A percentile compares a stretch with the other conserved stretches of the same genome.
Conservation (phyloP, 92 coral and sea anemone genomes). For the Micromussa lordhowensis region DNA sequence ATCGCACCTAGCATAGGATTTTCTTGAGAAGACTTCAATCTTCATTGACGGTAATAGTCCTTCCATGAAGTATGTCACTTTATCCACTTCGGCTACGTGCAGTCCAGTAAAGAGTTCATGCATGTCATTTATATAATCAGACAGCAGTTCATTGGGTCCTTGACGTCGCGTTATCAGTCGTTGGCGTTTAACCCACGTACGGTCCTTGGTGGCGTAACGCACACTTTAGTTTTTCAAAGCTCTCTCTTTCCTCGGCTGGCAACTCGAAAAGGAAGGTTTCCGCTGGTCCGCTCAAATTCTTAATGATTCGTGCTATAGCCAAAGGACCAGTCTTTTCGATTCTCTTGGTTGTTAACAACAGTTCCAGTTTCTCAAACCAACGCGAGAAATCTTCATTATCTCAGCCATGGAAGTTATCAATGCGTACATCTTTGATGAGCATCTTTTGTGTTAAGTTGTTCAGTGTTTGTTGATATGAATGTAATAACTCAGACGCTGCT, state of each 20-base stretch:
- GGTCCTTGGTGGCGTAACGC: background rate
- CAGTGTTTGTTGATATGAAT: background rate
- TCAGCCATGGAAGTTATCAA: background rate
- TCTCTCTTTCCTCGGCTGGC: background rate
- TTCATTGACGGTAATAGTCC: background rate
- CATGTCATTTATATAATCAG: conserved; percentile 6
- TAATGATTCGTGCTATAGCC: background rate
- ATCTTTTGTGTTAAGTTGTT: background rate
- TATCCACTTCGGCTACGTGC: conserved; percentile 1
- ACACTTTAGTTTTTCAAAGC: background rate
- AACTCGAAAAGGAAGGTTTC: background rate
- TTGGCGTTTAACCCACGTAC: background rate
- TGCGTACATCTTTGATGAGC: background rate
- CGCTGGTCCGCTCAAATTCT: background rate
- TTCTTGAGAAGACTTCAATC: background rate
- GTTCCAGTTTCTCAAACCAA: background rate
- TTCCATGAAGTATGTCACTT: background rate
- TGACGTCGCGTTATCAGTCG: background rate
- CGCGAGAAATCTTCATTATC: background rate
- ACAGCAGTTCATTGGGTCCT: background rate
- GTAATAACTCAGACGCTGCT: background rate
- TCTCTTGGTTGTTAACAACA: background rate
- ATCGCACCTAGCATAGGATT: too few species aligned
- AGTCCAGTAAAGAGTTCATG: conserved; percentile 15
- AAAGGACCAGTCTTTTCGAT: background rate